Evolutionary conservation across 2,797 vertebrate genomes (phyloP), one percentile per base, ranked within the genome.

Genomic region (Gymnopithys bicolor): DNA sequence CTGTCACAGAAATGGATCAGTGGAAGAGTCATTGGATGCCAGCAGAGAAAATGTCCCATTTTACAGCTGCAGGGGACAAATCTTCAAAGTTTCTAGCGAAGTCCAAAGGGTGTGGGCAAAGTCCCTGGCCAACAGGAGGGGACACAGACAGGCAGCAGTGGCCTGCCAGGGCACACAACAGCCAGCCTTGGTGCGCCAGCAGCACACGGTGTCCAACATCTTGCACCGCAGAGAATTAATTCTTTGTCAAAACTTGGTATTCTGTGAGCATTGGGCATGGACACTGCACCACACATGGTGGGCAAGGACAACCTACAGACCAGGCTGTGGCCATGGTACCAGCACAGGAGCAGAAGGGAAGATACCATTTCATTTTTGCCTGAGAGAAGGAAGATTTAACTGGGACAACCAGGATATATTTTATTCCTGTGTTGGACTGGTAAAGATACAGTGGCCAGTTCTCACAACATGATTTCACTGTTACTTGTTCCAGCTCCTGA

Each of bases 361-460:
- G 35, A 23, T 24, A 19, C 3, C 0, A 0, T 32, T 60, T 19
- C 23, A 9, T 18, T 74, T 46, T n/a, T 78, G n/a, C 12, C 23
- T 52, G 63, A 52, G 71, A 82, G 30, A 53, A 69, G 48, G 63
- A 73, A 73, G 28, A 58, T 82, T 70, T 69, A 84, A 37, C 55
- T 74, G 71, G 39, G 11, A 59, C 17, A 27, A 4, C 7, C 16
- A 35, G 28, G 11, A 41, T 45, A 5, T 17, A 30, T 85, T 73
- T 90, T 79, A 71, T 71, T 73, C 33, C 43, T 0, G 0, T 45
- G 23, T 45, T 59, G 18, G 15, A 52, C 15, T 3, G 2, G 45
- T 23, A 43, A 82, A 76, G 45, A 55, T 13, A 18, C 21, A 63
- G 68, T 59, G 77, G 60, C 48, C 71, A 70, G 19, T 60, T 32